These are phyloP conservation scores for Ptiloglossa arizonensis DNA, from an alignment of 1,140 invertebrate species.

Conservation along the genomic window DNA sequence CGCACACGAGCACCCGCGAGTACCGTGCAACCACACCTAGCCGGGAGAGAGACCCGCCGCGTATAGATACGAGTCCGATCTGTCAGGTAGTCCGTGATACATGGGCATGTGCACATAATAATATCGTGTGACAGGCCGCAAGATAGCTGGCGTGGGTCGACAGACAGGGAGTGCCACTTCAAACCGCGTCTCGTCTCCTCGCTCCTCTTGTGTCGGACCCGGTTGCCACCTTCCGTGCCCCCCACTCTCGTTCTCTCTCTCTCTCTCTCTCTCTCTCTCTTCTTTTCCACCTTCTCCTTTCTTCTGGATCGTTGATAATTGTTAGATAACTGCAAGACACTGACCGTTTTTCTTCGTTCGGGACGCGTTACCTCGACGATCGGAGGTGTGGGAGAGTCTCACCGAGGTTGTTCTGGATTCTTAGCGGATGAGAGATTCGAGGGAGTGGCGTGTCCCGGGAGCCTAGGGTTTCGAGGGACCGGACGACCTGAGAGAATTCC, in stretches of 20 bases:
- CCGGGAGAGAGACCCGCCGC: conserved; percentile 44
- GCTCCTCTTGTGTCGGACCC: background rate
- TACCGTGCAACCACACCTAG: conserved; percentile 72
- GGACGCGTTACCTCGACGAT: background rate
- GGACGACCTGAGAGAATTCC: background rate
- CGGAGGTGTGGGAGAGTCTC: background rate
- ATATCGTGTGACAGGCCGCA: conserved; percentile 72
- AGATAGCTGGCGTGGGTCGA: conserved; percentile 75
- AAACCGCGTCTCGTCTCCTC: conserved; percentile 60
- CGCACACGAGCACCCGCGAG: conserved; percentile 56
- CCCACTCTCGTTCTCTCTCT: background rate
- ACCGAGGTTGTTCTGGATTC: background rate
- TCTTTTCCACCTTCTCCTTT: background rate
- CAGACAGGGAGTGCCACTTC: conserved; percentile 79
- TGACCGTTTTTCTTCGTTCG: background rate
- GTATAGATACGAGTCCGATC: conserved; percentile 72
- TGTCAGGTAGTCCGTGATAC: conserved; percentile 79
- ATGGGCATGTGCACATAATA: conserved; percentile 72
- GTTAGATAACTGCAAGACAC: conserved; percentile 2
- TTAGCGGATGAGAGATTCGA: background rate
- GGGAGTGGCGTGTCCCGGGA: background rate
- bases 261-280: no score
- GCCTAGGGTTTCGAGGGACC: background rate
- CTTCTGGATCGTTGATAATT: conserved; percentile 22
- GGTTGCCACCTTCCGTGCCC: background rate